Conservation (phyloP, 2,888 invertebrate species). For the Eupithecia centaureata region DNA sequence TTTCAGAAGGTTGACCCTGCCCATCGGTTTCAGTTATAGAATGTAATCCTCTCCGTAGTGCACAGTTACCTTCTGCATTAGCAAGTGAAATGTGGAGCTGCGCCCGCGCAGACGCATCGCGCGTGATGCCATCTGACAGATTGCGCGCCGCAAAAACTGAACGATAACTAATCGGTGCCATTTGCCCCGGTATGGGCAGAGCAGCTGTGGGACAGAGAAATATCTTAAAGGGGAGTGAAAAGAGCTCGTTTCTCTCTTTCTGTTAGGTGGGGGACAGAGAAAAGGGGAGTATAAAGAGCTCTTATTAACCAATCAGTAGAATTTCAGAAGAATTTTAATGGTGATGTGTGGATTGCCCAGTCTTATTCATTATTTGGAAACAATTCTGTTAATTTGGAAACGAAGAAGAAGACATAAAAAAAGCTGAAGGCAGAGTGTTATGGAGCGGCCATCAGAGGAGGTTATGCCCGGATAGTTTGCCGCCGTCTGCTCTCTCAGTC, state of each 20-base stretch:
- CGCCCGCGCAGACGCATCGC: slow-evolving; percentile 39
- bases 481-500: too few species aligned
- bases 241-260: not conserved
- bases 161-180: slow-evolving; percentile 55
- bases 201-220: slow-evolving; percentile 29
- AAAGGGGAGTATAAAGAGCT: too few species aligned
- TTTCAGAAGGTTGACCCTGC: not conserved
- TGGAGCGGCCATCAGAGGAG: not conserved
- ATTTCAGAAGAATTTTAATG: too few species aligned
- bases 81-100: slow-evolving; percentile 48
- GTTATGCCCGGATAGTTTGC: not conserved
- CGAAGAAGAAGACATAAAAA: not conserved
- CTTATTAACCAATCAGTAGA: not conserved
- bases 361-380: too few species aligned
- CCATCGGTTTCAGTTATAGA: not conserved
- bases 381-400: too few species aligned
- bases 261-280: too few species aligned
- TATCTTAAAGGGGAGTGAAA: not conserved
- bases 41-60: not conserved
- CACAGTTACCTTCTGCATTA: slow-evolving; percentile 2
- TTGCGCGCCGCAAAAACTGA: slow-evolving; percentile 51
- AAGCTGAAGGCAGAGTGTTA: not conserved
- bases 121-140: slow-evolving; percentile 48
- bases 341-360: too few species aligned
- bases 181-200: slow-evolving; percentile 51